Evolutionary conservation across 2,888 invertebrate genomes (phyloP).

Genomic region (Hirtodrosophila cameraria): DNA sequence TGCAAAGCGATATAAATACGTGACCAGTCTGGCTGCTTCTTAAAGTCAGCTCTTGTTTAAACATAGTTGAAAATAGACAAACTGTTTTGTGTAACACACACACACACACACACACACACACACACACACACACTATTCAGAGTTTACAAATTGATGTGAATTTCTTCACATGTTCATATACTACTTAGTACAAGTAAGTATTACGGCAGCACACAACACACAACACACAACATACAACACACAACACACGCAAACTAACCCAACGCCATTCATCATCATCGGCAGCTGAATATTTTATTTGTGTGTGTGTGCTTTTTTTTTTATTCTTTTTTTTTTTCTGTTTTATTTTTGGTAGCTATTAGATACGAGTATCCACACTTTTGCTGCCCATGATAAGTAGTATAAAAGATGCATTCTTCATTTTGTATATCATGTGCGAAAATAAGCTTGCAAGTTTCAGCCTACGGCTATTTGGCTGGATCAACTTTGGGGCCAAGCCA

Average conservation of each 20-base stretch:
- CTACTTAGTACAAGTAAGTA: conserved; percentile 27
- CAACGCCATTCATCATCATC: conserved; percentile 73
- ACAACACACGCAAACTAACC: conserved; percentile 56
- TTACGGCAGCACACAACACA: conserved; percentile 2
- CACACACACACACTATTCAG: conserved; percentile 26
- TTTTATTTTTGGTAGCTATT: conserved; percentile 30
- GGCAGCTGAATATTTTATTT: conserved; percentile 69
- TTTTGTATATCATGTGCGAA: conserved; percentile 36
- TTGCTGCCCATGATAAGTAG: conserved; percentile 41
- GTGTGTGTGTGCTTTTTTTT: conserved; percentile 5
- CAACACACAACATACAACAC: conserved; percentile 4
- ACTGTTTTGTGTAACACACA: conserved; percentile 16
- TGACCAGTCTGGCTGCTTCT: conserved; percentile 60
- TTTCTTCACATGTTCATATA: conserved; percentile 72
- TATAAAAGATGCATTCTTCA: conserved; percentile 57
- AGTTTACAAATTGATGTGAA: conserved; percentile 74
- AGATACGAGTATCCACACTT: conserved; percentile 48
- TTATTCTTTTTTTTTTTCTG: background rate
- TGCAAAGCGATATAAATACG: conserved; percentile 72
- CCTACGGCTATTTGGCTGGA: conserved; percentile 71
- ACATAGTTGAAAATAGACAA: conserved; percentile 23
- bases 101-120: too few relatives aligned
- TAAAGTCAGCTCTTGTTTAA: conserved; percentile 43
- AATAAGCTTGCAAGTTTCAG: conserved; percentile 73
- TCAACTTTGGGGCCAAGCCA: conserved; percentile 56